phyloP scores from a whole-genome alignment of 2,113 vertebrate genomes.

The Paradisaea rubra region DNA sequence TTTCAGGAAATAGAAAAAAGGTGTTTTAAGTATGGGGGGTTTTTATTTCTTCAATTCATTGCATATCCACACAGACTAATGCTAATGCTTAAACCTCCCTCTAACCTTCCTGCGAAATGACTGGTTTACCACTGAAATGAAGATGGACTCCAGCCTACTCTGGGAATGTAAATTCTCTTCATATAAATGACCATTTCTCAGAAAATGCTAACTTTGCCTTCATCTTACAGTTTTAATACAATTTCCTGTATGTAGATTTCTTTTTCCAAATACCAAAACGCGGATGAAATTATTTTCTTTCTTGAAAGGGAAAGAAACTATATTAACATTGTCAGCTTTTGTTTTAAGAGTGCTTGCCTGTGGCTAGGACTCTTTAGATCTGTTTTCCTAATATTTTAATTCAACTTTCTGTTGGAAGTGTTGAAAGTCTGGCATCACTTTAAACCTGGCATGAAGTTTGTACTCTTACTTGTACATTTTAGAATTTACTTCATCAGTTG shows the following conservation, averaged over 20 bases:
- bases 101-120: neutral
- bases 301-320: neutral
- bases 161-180: neutral
- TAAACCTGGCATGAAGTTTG: neutral
- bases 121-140: neutral
- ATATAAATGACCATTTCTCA: neutral
- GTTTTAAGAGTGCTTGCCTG: neutral
- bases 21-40: rapidly evolving
- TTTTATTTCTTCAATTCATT: neutral
- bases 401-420: neutral
- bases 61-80: neutral
- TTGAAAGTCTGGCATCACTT: neutral
- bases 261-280: neutral
- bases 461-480: neutral
- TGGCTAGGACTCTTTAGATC: neutral
- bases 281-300: neutral
- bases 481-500: neutral
- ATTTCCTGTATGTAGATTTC: neutral
- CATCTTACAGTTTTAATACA: neutral
- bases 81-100: neutral
- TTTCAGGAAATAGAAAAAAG: neutral
- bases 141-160: neutral
- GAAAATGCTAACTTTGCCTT: neutral
- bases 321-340: neutral
- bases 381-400: neutral